Evolutionary conservation across 2,797 vertebrate genomes (phyloP), one percentile per base, ranked within the genome.

Genomic region (Eulemur albifrons): DNA sequence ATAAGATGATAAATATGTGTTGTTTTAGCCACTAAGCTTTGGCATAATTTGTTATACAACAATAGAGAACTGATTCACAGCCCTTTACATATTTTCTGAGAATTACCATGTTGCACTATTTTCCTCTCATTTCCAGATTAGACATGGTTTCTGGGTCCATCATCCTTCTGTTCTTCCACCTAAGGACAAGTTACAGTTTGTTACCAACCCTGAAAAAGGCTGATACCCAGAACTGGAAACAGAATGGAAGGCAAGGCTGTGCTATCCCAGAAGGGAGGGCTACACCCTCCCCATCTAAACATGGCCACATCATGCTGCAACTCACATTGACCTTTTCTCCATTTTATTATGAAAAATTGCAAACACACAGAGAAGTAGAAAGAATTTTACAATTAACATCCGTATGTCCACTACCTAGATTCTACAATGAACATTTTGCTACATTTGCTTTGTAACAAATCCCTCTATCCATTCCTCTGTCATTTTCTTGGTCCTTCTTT

Each of bases 91-190:
- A 52, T 85, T 75, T 82, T 61, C 52, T 73, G 57, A 92, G 61
- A 91, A 50, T 52, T 25, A 65, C 20, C 23, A 38, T 8, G 8
- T 65, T 32, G 20, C 4, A 35, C 25, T 86, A 13, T 80, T 70
- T 89, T 93, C 89, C 93, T 87, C 91, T 82, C 63, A 76, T 81
- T 93, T 77, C 27, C 48, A 90, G 12, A n/a, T 82, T 79, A 79
- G n/a, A 23, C 32, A 21, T 67, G 14, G 48, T 94, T 92, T 95
- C 84, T 75, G 54, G 20, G 35, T 67, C 65, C 35, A 50, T 92
- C 52, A 20, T n/a, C n/a, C 21, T 50, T 38, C 76, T 73, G 27
- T 80, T 93, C 23, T 91, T 0, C 70, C 48, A 84, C 69, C 14
- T 30, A 38, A 20, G 6, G 13, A 10, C 38, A 43, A 50, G 9